Percentiles rank a stretch among this genome's conserved stretches.
phyloP scores from a whole-genome alignment of 2,113 vertebrate genomes.

The Myotis davidii region DNA sequence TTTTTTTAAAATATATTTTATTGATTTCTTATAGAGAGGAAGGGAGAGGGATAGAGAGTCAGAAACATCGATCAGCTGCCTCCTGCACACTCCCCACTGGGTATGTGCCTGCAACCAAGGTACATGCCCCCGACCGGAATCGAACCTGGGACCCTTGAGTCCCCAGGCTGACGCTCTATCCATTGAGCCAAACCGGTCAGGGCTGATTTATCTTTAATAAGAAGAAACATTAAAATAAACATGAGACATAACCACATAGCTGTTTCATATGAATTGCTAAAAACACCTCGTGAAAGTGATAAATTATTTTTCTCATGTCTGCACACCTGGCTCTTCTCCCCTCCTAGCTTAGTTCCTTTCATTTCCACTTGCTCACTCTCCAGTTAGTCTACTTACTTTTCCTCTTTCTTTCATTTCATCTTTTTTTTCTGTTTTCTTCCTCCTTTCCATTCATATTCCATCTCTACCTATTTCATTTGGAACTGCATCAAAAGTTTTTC shows the following conservation, averaged over 20 bases:
- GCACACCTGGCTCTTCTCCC: not conserved
- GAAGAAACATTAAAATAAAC: not conserved
- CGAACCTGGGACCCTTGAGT: too few species aligned
- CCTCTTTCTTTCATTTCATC: not conserved
- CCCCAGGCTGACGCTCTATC: too few species aligned
- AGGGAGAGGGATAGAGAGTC: too few species aligned
- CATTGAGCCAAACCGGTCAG: too few species aligned
- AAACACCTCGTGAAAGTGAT: not conserved
- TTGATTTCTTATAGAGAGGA: too few species aligned
- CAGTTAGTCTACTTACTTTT: not conserved
- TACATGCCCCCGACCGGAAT: too few species aligned
- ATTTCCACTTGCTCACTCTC: not conserved
- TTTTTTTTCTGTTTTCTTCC: not conserved
- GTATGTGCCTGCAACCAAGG: too few species aligned
- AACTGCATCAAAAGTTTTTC: not conserved
- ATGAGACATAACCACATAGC: not conserved
- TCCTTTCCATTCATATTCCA: not conserved
- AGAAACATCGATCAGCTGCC: too few species aligned
- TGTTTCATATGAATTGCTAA: not conserved
- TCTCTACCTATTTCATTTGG: constrained; percentile 48
- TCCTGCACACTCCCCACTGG: too few species aligned
- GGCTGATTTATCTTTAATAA: not conserved
- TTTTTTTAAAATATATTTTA: too few species aligned
- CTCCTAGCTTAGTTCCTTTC: not conserved
- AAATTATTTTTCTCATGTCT: not conserved